Evolutionary conservation across 2,888 invertebrate genomes (phyloP).

Genomic region (Cartodere bifasciata): DNA sequence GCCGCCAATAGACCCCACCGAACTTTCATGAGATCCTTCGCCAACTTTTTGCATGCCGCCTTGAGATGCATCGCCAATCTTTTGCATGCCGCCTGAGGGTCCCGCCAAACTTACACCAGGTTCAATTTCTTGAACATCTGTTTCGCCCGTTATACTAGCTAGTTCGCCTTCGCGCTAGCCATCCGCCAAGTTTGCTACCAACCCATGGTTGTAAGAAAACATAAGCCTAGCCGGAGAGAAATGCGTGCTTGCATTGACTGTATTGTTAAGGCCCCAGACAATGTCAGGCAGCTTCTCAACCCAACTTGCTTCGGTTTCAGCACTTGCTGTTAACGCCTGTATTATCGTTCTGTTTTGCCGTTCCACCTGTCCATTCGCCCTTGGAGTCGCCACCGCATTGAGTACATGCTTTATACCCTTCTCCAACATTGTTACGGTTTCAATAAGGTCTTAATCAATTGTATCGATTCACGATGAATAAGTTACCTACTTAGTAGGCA

Average conservation of each 20-base stretch:
- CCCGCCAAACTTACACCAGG: too few species aligned
- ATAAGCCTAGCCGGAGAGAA: conserved; percentile 20
- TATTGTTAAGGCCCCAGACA: conserved; percentile 23
- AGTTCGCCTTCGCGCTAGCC: conserved; percentile 8
- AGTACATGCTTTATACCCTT: conserved; percentile 1
- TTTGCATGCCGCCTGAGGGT: too few species aligned
- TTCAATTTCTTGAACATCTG: not conserved
- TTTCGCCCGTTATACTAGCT: not conserved
- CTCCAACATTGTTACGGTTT: too few species aligned
- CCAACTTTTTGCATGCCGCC: too few species aligned
- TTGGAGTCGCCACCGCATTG: conserved; percentile 8
- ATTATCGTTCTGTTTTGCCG: conserved; percentile 20
- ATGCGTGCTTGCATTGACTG: conserved; percentile 17
- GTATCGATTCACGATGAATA: too few species aligned
- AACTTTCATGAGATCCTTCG: too few species aligned
- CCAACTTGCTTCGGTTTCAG: conserved; percentile 20
- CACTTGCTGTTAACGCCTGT: conserved; percentile 19
- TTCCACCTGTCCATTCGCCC: conserved; percentile 21
- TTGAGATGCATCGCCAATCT: too few species aligned
- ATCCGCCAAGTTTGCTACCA: conserved; percentile 11
- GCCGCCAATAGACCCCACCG: too few species aligned
- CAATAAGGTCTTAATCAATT: too few species aligned
- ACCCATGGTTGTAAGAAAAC: conserved; percentile 15
- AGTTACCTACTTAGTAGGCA: too few species aligned
- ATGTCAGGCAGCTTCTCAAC: conserved; percentile 18